Percentiles rank a stretch among this genome's conserved stretches.
These are phyloP conservation scores for Sebastes trivittatus DNA, from an alignment of 2,797 vertebrate genomes.

Conservation along the genomic window DNA sequence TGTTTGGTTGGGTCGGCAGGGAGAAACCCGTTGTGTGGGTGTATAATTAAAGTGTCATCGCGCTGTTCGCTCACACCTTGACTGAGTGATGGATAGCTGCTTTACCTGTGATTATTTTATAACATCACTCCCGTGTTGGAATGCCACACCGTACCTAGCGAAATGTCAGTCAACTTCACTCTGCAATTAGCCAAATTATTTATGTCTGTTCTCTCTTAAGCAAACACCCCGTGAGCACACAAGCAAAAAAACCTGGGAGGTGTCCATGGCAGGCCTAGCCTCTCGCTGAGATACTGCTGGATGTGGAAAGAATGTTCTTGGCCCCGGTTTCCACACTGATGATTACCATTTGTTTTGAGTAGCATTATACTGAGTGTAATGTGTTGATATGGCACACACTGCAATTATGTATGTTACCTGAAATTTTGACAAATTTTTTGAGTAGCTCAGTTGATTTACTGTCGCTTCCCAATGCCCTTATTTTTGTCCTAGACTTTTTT, in stretches of 20 bases:
- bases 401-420: conserved; percentile 48
- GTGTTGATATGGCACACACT: conserved; percentile 12
- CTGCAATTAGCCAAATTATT: conserved; percentile 80
- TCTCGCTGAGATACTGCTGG: conserved; percentile 29
- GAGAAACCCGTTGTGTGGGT: conserved; percentile 78
- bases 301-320: conserved; percentile 69
- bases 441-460: conserved; percentile 56
- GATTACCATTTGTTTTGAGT: conserved; percentile 46
- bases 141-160: conserved; percentile 67
- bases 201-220: conserved; percentile 66
- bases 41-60: conserved; percentile 82
- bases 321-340: conserved; percentile 32
- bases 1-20: conserved; percentile 67
- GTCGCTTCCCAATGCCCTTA: not conserved
- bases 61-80: conserved; percentile 66
- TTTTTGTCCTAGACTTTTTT: not conserved
- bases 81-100: conserved; percentile 74
- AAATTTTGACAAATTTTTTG: conserved; percentile 53
- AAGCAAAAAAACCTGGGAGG: conserved; percentile 48
- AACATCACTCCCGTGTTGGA: conserved; percentile 73
- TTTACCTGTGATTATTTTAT: conserved; percentile 83
- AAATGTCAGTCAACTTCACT: conserved; percentile 77
- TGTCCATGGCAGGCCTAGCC: conserved; percentile 6
- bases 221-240: conserved; percentile 63
- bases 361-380: conserved; percentile 51